Percentiles rank a stretch among this genome's conserved stretches.
Evolutionary conservation across 2,113 vertebrate genomes (phyloP).

Genomic region (Coregonus clupeaformis): DNA sequence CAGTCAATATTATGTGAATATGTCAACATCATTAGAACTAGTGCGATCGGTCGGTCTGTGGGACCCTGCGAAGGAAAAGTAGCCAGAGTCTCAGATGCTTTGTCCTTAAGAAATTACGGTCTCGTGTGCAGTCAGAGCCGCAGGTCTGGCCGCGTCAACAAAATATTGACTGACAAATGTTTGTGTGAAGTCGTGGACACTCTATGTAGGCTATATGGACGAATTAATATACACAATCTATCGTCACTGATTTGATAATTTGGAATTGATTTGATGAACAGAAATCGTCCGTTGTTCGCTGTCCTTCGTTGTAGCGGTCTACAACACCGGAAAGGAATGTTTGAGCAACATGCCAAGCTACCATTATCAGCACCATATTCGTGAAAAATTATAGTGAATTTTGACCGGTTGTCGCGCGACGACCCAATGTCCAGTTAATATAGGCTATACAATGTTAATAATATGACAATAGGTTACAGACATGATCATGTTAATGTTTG

Average conservation of each 20-base stretch:
- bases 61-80: conserved; percentile 44
- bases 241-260: neutral
- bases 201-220: neutral
- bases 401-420: conserved; percentile 24
- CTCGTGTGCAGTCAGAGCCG: conserved; percentile 25
- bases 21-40: conserved; percentile 85
- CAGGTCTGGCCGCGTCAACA: conserved; percentile 9
- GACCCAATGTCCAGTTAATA: conserved; percentile 27
- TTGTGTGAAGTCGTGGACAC: neutral
- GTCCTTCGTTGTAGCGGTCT: neutral
- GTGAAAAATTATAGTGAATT: conserved; percentile 31
- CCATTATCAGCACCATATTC: no score
- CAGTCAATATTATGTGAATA: conserved; percentile 85
- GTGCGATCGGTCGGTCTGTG: conserved; percentile 66
- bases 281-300: neutral
- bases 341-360: neutral
- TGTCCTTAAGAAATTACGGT: conserved; percentile 32
- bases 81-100: conserved; percentile 20
- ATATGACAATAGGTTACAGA: neutral
- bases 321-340: neutral
- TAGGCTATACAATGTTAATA: neutral
- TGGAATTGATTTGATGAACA: neutral
- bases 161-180: neutral
- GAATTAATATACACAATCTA: neutral
- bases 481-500: neutral